A percentile compares a stretch with the other conserved stretches of the same genome.
These are phyloP conservation scores for Podocnemis expansa DNA, from an alignment of 2,113 vertebrate species.

Conservation along the genomic window DNA sequence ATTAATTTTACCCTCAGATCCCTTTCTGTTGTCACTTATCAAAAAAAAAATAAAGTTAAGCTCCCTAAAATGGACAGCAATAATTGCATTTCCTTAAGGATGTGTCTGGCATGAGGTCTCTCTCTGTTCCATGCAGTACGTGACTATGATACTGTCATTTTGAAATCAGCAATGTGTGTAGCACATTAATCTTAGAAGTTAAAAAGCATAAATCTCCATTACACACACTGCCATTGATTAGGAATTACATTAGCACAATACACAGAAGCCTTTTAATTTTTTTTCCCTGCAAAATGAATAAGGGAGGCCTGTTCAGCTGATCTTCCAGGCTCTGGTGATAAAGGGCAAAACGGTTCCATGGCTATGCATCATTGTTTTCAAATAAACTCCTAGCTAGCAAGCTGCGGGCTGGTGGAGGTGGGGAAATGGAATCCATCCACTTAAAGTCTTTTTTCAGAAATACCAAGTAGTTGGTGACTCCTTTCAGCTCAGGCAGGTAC, in stretches of 20 bases:
- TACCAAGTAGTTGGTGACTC: not conserved
- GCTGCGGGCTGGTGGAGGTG: not conserved
- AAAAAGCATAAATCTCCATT: slow-evolving; percentile 72
- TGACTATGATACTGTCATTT: slow-evolving; percentile 72
- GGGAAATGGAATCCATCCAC: not conserved
- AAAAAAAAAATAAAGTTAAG: slow-evolving; percentile 54
- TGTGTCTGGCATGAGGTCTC: slow-evolving; percentile 63
- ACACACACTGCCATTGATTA: slow-evolving; percentile 63
- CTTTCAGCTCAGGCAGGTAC: not conserved
- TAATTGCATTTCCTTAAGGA: slow-evolving; percentile 80
- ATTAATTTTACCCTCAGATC: slow-evolving; percentile 49
- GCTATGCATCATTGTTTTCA: slow-evolving; percentile 49
- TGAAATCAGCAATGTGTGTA: slow-evolving; percentile 34
- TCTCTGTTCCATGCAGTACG: slow-evolving; percentile 73
- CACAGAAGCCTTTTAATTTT: slow-evolving; percentile 73
- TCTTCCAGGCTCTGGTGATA: slow-evolving; percentile 34
- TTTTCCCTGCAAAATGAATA: slow-evolving; percentile 58
- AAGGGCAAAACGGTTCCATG: slow-evolving; percentile 61
- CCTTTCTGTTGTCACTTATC: slow-evolving; percentile 59
- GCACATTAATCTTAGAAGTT: slow-evolving; percentile 68
- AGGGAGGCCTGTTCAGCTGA: slow-evolving; percentile 48
- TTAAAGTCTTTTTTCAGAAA: not conserved
- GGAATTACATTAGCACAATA: slow-evolving; percentile 63
- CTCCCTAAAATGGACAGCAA: slow-evolving; percentile 44
- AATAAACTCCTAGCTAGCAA: slow-evolving; percentile 26